A percentile compares a stretch with the other conserved stretches of the same genome.
phyloP scores from a whole-genome alignment of 2,888 invertebrate species.

The Parelbella ahira region DNA sequence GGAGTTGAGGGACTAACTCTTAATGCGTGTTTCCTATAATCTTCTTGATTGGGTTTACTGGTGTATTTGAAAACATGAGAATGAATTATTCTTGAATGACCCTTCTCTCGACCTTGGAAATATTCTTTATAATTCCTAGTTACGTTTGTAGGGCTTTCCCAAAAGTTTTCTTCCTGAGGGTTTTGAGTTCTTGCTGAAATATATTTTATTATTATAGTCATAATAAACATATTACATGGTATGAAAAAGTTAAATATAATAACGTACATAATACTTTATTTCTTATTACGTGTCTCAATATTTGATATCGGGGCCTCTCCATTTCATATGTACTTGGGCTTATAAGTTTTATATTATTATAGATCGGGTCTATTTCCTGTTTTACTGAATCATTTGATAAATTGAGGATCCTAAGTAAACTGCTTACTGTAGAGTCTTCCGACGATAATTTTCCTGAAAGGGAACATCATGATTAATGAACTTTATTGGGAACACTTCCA shows the following conservation, averaged over 20 bases:
- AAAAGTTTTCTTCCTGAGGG: slow-evolving; percentile 33
- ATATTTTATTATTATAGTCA: too few relatives aligned
- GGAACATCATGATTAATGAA: slow-evolving; percentile 32
- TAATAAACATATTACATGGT: too few relatives aligned
- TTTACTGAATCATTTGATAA: slow-evolving; percentile 49
- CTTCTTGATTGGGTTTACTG: slow-evolving; percentile 31
- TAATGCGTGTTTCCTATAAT: slow-evolving; percentile 42
- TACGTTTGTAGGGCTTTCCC: slow-evolving; percentile 37
- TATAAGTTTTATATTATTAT: slow-evolving; percentile 44
- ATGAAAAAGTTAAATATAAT: not conserved
- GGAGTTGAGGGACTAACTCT: slow-evolving; percentile 27
- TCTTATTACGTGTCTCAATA: slow-evolving; percentile 28
- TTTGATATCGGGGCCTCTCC: slow-evolving; percentile 18
- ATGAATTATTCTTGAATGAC: slow-evolving; percentile 52
- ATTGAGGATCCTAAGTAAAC: slow-evolving; percentile 58
- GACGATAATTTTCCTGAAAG: slow-evolving; percentile 38
- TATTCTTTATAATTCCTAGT: slow-evolving; percentile 37
- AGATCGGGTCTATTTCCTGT: slow-evolving; percentile 52
- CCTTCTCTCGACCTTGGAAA: slow-evolving; percentile 43
- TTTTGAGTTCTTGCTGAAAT: slow-evolving; percentile 45
- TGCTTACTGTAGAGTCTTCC: slow-evolving; percentile 38
- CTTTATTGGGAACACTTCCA: not conserved
- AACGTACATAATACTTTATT: slow-evolving; percentile 7
- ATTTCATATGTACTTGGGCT: slow-evolving; percentile 28
- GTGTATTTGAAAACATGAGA: slow-evolving; percentile 33